Conservation (phyloP, 2,113 vertebrate genomes). For the Electrona antarctica region DNA sequence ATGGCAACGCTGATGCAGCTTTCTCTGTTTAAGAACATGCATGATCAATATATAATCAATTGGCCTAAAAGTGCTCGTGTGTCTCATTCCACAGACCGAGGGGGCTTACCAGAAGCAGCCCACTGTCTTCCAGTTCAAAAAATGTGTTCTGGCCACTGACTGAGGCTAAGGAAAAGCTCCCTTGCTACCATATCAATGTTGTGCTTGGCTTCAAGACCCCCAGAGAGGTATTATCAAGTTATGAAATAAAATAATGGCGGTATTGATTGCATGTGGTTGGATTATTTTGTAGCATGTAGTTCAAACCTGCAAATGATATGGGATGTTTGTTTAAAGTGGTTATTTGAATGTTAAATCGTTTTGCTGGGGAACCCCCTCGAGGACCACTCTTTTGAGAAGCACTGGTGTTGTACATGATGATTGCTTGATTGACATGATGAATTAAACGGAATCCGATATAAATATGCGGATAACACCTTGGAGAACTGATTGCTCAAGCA, state of each 20-base stretch:
- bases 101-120: constrained; percentile 97
- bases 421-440: constrained; percentile 86
- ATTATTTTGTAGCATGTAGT: too few relatives aligned
- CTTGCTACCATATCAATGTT: constrained; percentile 90
- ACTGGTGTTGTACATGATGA: background rate
- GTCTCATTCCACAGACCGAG: constrained; percentile 82
- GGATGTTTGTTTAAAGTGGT: background rate
- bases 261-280: too few relatives aligned
- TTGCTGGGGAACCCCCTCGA: too few relatives aligned
- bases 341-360: constrained; percentile 49
- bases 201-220: constrained; percentile 96
- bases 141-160: constrained; percentile 89
- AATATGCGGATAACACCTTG: constrained; percentile 90
- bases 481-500: constrained; percentile 91
- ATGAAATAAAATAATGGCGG: too few relatives aligned
- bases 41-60: too few relatives aligned
- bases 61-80: background rate
- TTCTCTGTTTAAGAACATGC: too few relatives aligned
- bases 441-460: constrained; percentile 76
- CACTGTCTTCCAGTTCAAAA: constrained; percentile 98
- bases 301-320: constrained; percentile 80
- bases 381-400: constrained; percentile 63
- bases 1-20: constrained; percentile 17
- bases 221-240: constrained; percentile 82
- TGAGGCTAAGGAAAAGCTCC: constrained; percentile 92